Base-by-base conservation (phyloP, 2,888 invertebrate species). In the Mactromeris polynyma region DNA sequence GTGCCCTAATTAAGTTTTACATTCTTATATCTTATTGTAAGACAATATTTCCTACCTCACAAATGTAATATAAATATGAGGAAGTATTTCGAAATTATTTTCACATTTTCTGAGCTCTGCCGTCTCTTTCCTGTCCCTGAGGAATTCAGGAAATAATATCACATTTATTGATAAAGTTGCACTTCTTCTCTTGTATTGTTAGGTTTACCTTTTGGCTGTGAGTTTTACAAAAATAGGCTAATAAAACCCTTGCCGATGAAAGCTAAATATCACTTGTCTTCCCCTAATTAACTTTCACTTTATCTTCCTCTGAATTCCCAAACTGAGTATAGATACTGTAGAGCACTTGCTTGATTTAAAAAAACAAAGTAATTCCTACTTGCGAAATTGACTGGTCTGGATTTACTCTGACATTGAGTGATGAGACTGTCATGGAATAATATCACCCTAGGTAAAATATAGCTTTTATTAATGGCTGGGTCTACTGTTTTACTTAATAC, bases 361-460 rank as follows among this genome's bases (percentile, higher is more conserved):
- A 33, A 3, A 14, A 14, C 7, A 26, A 73, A 36, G 73, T 73
- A 73, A 33, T 73, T 33, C 73, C 33, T 69, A 1, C 33, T 69
- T 33, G 69, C 1, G 31, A 31, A 33, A 26, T 69, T 17, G 73
- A 69, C 69, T 69, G 33, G n/a, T 33, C 9, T 33, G 31, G 36
- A 36, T 73, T 19, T 33, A 33, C 36, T 73, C 19, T 73, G 73
- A 73, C 73, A 73, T 73, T 73, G 73, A 73, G 19, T 33, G 73
- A 73, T 73, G 73, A 36, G 7, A 3, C 9, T 73, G 73, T 33
- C 19, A 36, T 73, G 73, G 73, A 17, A 73, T 19, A 73, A 73
- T 33, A 73, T 73, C 73, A 33, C 73, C 14, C 36, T 73, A 17
- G n/a, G 73, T 73, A 19, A 73, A 64, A 73, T 73, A 73, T 69